Evolutionary conservation across 2,888 invertebrate species (phyloP).

Genomic region (Pantelozetes paolii): DNA sequence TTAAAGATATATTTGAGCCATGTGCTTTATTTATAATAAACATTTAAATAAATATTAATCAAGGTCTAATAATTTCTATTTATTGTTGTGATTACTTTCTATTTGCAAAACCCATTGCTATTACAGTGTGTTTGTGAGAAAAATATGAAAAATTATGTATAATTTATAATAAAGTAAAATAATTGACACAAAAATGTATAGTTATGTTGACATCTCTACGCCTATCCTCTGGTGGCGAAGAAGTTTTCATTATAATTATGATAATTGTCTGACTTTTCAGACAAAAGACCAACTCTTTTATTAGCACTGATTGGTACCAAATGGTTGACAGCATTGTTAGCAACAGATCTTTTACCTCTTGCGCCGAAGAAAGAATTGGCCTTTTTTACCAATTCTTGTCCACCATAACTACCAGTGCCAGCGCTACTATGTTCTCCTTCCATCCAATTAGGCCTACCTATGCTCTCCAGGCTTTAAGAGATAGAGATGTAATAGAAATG

Average conservation of each 20-base stretch:
- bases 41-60: too few relatives aligned
- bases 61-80: too few relatives aligned
- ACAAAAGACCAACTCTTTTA: neutral
- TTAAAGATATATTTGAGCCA: too few relatives aligned
- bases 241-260: slow-evolving; percentile 5
- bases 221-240: slow-evolving; percentile 19
- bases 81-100: too few relatives aligned
- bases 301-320: neutral
- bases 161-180: too few relatives aligned
- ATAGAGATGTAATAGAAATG: neutral
- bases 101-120: too few relatives aligned
- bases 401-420: neutral
- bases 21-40: too few relatives aligned
- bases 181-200: too few relatives aligned
- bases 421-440: neutral
- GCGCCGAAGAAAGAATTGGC: slow-evolving; percentile 11
- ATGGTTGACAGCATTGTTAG: neutral
- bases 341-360: slow-evolving; percentile 10
- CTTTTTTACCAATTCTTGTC: neutral
- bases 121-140: too few relatives aligned
- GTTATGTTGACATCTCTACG: too few relatives aligned
- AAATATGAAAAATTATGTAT: too few relatives aligned
- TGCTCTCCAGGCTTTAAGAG: neutral
- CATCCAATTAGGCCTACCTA: slow-evolving; percentile 16
- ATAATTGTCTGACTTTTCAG: neutral